A percentile compares a stretch with the other conserved stretches of the same genome.
These are phyloP conservation scores for Sinonovacula constricta DNA, from an alignment of 1,140 invertebrate genomes.

Conservation along the genomic window DNA sequence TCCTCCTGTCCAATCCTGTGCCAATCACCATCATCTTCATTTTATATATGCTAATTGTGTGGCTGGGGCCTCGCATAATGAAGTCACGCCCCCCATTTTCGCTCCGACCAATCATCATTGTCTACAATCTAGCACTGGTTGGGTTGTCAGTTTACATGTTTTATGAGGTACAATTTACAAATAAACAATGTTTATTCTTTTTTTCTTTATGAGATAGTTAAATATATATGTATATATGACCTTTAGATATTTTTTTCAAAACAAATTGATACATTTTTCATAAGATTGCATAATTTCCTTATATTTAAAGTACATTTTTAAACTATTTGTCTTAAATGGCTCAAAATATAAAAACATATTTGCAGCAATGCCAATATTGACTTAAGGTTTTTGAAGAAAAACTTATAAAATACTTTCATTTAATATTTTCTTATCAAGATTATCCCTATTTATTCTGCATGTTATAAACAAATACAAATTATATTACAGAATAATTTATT, in stretches of 20 bases:
- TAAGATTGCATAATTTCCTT: not conserved
- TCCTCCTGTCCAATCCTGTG: slow-evolving; percentile 91
- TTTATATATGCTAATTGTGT: slow-evolving; percentile 90
- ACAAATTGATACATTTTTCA: not conserved
- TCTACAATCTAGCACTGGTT: slow-evolving; percentile 92
- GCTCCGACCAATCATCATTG: slow-evolving; percentile 86
- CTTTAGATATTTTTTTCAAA: not conserved
- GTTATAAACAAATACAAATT: too few species aligned
- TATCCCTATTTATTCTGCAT: too few species aligned
- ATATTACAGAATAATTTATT: too few species aligned
- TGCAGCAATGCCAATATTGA: too few species aligned
- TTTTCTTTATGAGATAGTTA: not conserved
- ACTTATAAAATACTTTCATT: too few species aligned
- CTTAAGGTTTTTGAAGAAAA: too few species aligned
- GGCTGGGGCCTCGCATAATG: slow-evolving; percentile 88
- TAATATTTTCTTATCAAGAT: too few species aligned
- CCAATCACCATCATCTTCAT: slow-evolving; percentile 90
- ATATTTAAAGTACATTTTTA: too few species aligned
- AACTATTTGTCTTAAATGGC: too few species aligned
- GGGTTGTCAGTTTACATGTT: slow-evolving; percentile 92
- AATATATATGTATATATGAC: not conserved
- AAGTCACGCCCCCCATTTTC: slow-evolving; percentile 87
- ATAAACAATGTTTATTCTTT: not conserved
- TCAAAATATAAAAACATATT: too few species aligned
- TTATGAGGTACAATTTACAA: slow-evolving; percentile 85